Base-by-base conservation (phyloP, 2,113 vertebrate species). In the Urocitellus parryii region DNA sequence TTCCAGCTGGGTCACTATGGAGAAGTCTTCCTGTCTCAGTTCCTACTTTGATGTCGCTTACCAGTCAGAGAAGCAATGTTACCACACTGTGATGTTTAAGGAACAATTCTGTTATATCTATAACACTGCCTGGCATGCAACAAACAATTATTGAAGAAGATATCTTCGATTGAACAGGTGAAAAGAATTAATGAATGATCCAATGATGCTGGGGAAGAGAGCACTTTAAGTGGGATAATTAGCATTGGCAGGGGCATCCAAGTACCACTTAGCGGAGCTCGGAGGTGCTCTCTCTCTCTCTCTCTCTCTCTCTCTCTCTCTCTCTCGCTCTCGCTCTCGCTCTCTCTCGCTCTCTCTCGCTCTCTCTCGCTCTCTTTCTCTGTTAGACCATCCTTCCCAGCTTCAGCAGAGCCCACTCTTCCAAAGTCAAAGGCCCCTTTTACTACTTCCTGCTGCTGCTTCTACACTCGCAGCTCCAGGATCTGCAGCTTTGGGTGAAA, bases 11-110 rank as follows among this genome's bases (percentile, higher is more conserved):
- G 32, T 12, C 10, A n/a, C 51, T n/a, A 72, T 4, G 14, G 45
- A 82, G 63, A 87, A 85, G 37, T 25, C 61, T 81, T 90, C 84
- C 90, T 82, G 74, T n/a, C 93, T 88, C 20, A 20, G 9, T 84
- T 82, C 61, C 67, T 91, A 70, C 24, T 48, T 61, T 53, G 45
- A 86, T 4, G 2, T 34, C 86, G 24, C 51, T 78, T 81, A 32
- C 5, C 51, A 73, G 25, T 65, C 53, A 87, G 58, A n/a, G 10
- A 29, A 11, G 82, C 76, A 83, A 73, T n/a, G 83, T 42, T 65
- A 70, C 11, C 8, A 53, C 61, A 81, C 5, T 32, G n/a, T 27
- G 63, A 68, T 11, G 48, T 37, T 80, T 63, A 74, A 95, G 74
- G 77, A 68, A 88, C 10, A 68, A 84, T 73, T 56, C 74, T 76